These are phyloP conservation scores for Prosapia bicincta DNA, from an alignment of 2,888 invertebrate genomes.

Conservation along the genomic window DNA sequence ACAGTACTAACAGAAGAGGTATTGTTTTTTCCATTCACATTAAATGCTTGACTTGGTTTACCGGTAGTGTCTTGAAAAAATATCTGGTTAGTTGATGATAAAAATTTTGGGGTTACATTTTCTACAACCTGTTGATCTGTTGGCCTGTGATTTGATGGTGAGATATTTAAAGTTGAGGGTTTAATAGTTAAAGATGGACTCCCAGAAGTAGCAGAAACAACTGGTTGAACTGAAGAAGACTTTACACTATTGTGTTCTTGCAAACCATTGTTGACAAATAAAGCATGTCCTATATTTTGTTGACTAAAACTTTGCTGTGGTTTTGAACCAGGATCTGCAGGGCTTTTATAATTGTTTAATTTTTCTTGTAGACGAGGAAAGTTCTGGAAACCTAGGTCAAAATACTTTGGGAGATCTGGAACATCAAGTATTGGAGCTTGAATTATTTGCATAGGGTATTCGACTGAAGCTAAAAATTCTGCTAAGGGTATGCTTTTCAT, in stretches of 20 bases:
- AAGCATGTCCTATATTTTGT: conserved; percentile 17
- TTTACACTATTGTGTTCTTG: neutral
- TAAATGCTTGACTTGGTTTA: neutral
- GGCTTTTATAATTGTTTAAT: neutral
- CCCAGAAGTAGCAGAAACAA: neutral
- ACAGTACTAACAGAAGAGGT: neutral
- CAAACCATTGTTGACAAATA: conserved; percentile 16
- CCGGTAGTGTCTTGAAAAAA: neutral
- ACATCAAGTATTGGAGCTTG: conserved; percentile 67
- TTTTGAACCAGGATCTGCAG: neutral
- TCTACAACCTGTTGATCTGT: neutral
- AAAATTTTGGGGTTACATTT: neutral
- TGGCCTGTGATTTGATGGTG: neutral
- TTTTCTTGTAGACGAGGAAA: conserved; percentile 27
- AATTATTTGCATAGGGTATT: conserved; percentile 67
- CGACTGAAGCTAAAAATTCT: conserved; percentile 65
- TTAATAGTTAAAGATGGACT: neutral
- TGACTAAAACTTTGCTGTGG: conserved; percentile 5
- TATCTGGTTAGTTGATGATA: neutral
- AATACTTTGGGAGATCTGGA: conserved; percentile 42
- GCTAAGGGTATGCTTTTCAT: conserved; percentile 63
- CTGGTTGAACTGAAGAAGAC: neutral
- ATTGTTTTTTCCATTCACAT: neutral
- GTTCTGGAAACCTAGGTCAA: conserved; percentile 34
- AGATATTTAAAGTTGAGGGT: neutral